Conservation (phyloP, 2,888 invertebrate genomes). For the Mechanitis messenoides region DNA sequence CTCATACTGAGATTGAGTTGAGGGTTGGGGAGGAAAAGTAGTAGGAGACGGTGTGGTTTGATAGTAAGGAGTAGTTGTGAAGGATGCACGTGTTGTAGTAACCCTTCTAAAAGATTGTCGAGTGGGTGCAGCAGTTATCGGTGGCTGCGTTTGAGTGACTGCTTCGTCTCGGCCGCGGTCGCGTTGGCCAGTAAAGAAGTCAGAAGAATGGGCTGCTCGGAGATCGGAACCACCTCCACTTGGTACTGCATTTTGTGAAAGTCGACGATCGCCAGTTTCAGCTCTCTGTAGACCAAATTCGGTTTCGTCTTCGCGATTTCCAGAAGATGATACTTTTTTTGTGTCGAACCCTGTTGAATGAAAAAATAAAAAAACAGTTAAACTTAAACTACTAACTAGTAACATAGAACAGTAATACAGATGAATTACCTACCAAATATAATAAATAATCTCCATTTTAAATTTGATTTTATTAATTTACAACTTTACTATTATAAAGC, state of each 20-base stretch:
- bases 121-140: conserved; percentile 37
- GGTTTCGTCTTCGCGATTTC: conserved; percentile 80
- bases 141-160: conserved; percentile 30
- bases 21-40: conserved; percentile 34
- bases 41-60: conserved; percentile 38
- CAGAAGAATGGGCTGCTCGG: conserved; percentile 83
- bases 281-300: conserved; percentile 84
- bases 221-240: conserved; percentile 76
- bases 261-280: conserved; percentile 78
- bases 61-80: conserved; percentile 42
- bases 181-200: conserved; percentile 81
- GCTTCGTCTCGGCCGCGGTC: conserved; percentile 68
- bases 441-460: not conserved
- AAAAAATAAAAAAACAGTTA: conserved; percentile 7
- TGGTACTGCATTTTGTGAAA: conserved; percentile 47
- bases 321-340: conserved; percentile 73
- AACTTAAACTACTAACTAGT: not conserved
- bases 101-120: conserved; percentile 57
- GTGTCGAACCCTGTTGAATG: conserved; percentile 76
- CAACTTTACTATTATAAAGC: conserved; percentile 7
- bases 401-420: not conserved
- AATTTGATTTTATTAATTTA: not conserved
- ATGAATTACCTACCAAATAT: not conserved
- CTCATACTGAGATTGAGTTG: conserved; percentile 48
- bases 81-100: conserved; percentile 59